phyloP scores from a whole-genome alignment of 2,113 vertebrate genomes.

The Pagrus major region DNA sequence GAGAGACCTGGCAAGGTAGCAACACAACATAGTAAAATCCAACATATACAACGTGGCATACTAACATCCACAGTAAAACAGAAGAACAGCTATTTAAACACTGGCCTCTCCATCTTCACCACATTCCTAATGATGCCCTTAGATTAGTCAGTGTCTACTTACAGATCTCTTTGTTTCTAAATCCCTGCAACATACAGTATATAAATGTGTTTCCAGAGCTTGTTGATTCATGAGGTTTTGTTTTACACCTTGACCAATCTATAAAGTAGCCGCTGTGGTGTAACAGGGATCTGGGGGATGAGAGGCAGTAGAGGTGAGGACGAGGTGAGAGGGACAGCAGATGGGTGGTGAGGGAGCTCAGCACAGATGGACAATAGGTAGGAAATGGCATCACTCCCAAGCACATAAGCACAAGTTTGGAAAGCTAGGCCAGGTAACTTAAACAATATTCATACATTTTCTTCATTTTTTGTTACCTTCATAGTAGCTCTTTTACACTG shows the following conservation, averaged over 20 bases:
- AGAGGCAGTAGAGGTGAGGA: slow-evolving; percentile 62
- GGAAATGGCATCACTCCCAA: slow-evolving; percentile 15
- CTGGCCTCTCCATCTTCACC: too few species aligned
- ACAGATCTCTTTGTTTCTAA: background rate
- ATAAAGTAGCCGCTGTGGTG: slow-evolving; percentile 54
- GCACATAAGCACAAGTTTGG: slow-evolving; percentile 19
- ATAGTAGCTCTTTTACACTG: background rate
- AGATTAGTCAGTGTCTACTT: too few species aligned
- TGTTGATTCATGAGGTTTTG: slow-evolving; percentile 20
- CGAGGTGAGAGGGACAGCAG: slow-evolving; percentile 68
- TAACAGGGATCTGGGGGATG: slow-evolving; percentile 65
- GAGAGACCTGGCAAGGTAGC: too few species aligned
- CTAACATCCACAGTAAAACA: too few species aligned
- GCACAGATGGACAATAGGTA: slow-evolving; percentile 53
- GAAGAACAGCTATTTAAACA: too few species aligned
- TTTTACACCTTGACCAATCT: slow-evolving; percentile 48
- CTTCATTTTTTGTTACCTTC: background rate
- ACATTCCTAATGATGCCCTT: too few species aligned
- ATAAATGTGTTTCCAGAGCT: slow-evolving; percentile 2
- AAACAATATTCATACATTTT: background rate
- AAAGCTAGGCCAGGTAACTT: background rate
- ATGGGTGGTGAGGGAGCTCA: slow-evolving; percentile 61
- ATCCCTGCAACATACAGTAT: background rate
- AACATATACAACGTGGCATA: too few species aligned
- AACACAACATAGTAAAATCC: too few species aligned